These are phyloP conservation scores for Petrocephalus zakoni DNA, from an alignment of 2,113 vertebrate genomes.

Conservation along the genomic window DNA sequence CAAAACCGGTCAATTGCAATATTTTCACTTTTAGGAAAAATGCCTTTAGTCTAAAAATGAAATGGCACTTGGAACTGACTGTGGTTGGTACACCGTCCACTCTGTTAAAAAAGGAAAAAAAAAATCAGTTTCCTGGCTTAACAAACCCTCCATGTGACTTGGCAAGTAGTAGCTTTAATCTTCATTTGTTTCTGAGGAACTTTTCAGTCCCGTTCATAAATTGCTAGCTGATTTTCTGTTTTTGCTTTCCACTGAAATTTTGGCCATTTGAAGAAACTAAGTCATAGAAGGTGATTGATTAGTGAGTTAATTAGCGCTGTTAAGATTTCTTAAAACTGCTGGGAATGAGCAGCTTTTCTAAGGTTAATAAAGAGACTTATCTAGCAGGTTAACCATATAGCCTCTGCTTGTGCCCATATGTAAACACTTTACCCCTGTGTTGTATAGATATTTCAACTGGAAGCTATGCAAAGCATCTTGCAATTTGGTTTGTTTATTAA, in stretches of 20 bases:
- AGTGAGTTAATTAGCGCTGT: not conserved
- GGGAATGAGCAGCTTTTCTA: not conserved
- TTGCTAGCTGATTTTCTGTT: not conserved
- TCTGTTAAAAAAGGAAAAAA: not conserved
- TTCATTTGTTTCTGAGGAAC: not conserved
- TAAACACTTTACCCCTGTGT: not conserved
- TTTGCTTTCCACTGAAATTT: not conserved
- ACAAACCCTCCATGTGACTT: not conserved
- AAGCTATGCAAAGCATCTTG: constrained; percentile 12
- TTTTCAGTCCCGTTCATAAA: not conserved
- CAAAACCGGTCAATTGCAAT: not conserved
- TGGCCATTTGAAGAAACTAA: not conserved
- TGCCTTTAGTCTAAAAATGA: not conserved
- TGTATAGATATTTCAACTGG: not conserved
- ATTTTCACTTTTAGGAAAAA: not conserved
- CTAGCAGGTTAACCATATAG: not conserved
- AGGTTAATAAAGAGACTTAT: not conserved
- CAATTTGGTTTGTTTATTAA: not conserved
- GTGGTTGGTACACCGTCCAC: not conserved
- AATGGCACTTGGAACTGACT: not conserved
- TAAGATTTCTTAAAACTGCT: not conserved
- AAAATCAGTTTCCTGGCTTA: not conserved
- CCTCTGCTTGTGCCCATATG: not conserved
- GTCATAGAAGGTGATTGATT: not conserved
- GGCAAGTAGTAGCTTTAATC: not conserved